Evolutionary conservation across 2,797 vertebrate species (phyloP).

Genomic region (Myotis myotis): DNA sequence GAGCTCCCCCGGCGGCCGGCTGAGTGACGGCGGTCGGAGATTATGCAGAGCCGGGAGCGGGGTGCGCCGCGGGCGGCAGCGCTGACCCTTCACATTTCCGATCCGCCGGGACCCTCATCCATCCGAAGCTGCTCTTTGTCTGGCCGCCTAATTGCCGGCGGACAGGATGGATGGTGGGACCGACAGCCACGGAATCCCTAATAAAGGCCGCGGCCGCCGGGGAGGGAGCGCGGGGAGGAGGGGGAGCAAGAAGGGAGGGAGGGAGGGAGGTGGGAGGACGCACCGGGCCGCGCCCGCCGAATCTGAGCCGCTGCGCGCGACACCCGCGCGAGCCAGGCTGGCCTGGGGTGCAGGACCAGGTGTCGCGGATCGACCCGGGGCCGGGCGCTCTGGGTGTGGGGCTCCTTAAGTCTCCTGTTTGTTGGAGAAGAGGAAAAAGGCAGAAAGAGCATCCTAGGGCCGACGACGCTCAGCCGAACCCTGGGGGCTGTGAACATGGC

Average conservation of each 20-base stretch:
- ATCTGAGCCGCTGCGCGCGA: background rate
- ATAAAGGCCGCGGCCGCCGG: conserved; percentile 85
- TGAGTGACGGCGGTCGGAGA: conserved; percentile 68
- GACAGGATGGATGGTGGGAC: conserved; percentile 82
- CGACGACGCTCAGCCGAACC: background rate
- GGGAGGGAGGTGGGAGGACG: conserved; percentile 60
- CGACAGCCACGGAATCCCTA: conserved; percentile 85
- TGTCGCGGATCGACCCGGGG: background rate
- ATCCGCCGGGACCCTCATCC: conserved; percentile 78
- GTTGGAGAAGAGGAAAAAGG: background rate
- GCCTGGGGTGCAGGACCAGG: background rate
- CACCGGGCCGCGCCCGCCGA: background rate
- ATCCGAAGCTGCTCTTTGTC: conserved; percentile 79
- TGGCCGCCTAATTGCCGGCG: conserved; percentile 80
- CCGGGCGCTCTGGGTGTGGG: background rate
- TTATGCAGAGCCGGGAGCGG: conserved; percentile 63
- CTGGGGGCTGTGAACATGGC: background rate
- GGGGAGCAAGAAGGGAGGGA: conserved; percentile 68
- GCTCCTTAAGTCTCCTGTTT: background rate
- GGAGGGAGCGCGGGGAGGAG: conserved; percentile 77
- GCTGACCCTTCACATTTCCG: conserved; percentile 78
- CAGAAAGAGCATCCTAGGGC: background rate
- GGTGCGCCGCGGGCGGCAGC: conserved; percentile 79
- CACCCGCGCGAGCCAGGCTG: background rate
- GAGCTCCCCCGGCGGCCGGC: conserved; percentile 63